These are phyloP conservation scores for Meriones unguiculatus DNA, from an alignment of 2,113 vertebrate genomes.

Conservation along the genomic window DNA sequence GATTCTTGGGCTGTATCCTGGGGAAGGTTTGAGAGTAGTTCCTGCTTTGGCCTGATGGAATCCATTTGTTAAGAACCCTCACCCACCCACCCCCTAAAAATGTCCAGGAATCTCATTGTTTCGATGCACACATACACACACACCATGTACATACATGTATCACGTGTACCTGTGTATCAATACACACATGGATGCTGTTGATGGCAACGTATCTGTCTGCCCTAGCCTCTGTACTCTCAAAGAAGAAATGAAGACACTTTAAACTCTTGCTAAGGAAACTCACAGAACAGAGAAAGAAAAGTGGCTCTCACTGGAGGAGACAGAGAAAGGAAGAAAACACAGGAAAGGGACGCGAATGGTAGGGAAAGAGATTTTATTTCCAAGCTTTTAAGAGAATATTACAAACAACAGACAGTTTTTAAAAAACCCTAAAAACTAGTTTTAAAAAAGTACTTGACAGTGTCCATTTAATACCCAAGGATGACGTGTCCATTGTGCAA, in stretches of 20 bases:
- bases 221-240: background rate
- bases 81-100: background rate
- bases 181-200: background rate
- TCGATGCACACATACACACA: background rate
- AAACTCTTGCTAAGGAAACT: background rate
- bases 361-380: conserved; percentile 90
- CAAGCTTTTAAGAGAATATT: conserved; percentile 90
- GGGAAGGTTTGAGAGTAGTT: background rate
- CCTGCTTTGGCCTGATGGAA: background rate
- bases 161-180: background rate
- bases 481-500: conserved; percentile 85
- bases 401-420: conserved; percentile 89
- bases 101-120: background rate
- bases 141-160: background rate
- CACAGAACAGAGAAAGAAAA: background rate
- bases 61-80: background rate
- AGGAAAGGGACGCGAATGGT: conserved; percentile 82
- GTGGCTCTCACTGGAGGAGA: background rate
- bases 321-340: conserved; percentile 40
- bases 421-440: conserved; percentile 89
- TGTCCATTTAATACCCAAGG: conserved; percentile 87
- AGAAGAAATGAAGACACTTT: background rate
- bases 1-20: background rate
- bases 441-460: conserved; percentile 89
- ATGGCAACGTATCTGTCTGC: background rate